Evolutionary conservation across 2,888 invertebrate genomes (phyloP).

Genomic region (Phortica magna): DNA sequence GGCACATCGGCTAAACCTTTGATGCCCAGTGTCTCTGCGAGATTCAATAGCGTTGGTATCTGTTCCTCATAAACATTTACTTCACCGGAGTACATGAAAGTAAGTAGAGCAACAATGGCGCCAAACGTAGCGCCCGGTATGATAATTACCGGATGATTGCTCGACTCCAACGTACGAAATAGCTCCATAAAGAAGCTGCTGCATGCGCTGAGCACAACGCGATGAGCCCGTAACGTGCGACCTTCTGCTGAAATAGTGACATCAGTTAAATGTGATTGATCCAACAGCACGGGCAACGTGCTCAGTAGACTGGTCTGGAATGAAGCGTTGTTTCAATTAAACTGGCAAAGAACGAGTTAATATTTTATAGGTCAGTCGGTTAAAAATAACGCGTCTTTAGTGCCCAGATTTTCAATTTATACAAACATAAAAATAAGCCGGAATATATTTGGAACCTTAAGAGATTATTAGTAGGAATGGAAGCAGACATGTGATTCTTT

Average conservation of each 20-base stretch:
- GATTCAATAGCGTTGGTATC: conserved; percentile 86
- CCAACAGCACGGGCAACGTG: conserved; percentile 87
- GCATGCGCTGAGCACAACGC: conserved; percentile 91
- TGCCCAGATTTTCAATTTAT: neutral
- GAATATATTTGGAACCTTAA: neutral
- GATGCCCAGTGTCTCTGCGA: conserved; percentile 89
- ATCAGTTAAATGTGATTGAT: conserved; percentile 90
- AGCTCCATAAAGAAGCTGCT: conserved; percentile 93
- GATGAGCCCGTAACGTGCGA: conserved; percentile 90
- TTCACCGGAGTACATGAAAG: conserved; percentile 93
- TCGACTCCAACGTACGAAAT: conserved; percentile 80
- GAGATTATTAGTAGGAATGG: neutral
- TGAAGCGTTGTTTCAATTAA: conserved; percentile 31
- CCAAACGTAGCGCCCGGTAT: conserved; percentile 77
- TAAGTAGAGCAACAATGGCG: conserved; percentile 83
- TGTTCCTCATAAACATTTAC: conserved; percentile 90
- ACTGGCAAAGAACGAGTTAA: neutral
- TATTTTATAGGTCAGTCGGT: conserved; percentile 57
- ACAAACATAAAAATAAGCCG: neutral
- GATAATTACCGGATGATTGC: conserved; percentile 77
- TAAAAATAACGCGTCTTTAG: conserved; percentile 53
- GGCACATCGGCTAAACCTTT: conserved; percentile 88
- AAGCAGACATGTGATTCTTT: too few species aligned
- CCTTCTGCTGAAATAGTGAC: conserved; percentile 92
- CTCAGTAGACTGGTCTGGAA: conserved; percentile 86